Base-by-base conservation (phyloP, 2,797 vertebrate species). In the Diceros bicornis region DNA sequence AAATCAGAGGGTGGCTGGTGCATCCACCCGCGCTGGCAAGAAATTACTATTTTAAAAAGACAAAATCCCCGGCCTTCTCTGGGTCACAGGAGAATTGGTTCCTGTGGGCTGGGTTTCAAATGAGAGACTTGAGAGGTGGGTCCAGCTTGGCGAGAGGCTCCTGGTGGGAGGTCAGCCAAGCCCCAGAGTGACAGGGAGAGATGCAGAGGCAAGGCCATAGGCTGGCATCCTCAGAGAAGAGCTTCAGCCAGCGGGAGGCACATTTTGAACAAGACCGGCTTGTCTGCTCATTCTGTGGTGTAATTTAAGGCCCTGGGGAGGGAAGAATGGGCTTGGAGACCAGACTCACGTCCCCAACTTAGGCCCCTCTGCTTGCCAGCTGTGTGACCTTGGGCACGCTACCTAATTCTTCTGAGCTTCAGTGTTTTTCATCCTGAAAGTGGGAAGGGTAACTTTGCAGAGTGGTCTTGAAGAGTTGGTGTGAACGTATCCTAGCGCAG, bases 31-130 rank as follows among this genome's bases (percentile, higher is more conserved):
- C 0, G 0, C 55, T 1, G 6, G 72, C 84, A 97, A 95, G 95
- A 97, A 98, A 95, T 96, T 78, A 89, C 92, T 96, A 1, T 85
- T 93, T 93, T 74, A 89, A 89, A 97, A 78, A 96, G 89, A 89
- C 41, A 97, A 77, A 94, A 61, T 61, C 90, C 74, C 66, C 8
- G 21, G 52, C 77, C 94, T 96, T 92, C 50, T 95, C n/a, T 18
- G 69, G 92, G 78, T 79, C 74, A 34, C 10, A 50, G 77, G 84
- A 85, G 93, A 84, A 92, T 88, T 68, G 77, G 52, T 86, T 95
- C 79, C 71, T 0, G 2, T 87, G 90, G 89, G 57, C 81, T 88
- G 91, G 55, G 82, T 82, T 44, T 34, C 83, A 62, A 61, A 84
- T 75, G 69, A 93, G 71, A 77, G 50, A 10, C 61, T 96, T 37